A percentile compares a stretch with the other conserved stretches of the same genome.
Conservation (phyloP, 2,797 vertebrate genomes). For the Nasua narica region DNA sequence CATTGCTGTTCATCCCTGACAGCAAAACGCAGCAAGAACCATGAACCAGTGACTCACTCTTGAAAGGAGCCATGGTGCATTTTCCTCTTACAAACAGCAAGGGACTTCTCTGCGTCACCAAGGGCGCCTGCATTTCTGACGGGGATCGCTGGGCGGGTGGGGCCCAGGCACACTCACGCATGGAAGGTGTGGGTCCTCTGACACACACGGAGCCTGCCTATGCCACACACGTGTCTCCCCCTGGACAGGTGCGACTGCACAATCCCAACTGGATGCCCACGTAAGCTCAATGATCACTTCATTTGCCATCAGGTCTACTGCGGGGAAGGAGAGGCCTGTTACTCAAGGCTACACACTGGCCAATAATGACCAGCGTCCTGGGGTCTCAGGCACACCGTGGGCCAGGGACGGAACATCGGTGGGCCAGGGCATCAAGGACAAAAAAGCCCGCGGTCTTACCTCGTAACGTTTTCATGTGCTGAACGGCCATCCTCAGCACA, state of each 20-base stretch:
- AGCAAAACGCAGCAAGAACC: not conserved
- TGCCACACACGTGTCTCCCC: accelerated
- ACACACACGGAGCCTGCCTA: not conserved
- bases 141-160: not conserved
- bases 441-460: slow-evolving; percentile 82
- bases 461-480: slow-evolving; percentile 98
- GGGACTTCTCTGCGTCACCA: not conserved
- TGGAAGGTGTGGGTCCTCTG: not conserved
- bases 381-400: not conserved
- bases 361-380: not conserved
- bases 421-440: not conserved
- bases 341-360: not conserved
- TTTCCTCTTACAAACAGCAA: slow-evolving; percentile 16
- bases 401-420: not conserved
- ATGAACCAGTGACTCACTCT: slow-evolving; percentile 44
- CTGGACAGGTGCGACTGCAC: not conserved
- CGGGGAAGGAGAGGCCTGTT: not conserved
- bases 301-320: not conserved
- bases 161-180: not conserved
- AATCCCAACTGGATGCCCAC: not conserved
- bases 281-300: not conserved
- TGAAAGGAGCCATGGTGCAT: not conserved
- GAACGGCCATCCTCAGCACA: slow-evolving; percentile 97
- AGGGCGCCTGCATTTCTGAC: not conserved
- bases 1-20: slow-evolving; percentile 55